A percentile compares a stretch with the other conserved stretches of the same genome.
Conservation (phyloP, 2,888 invertebrate genomes). For the Phyto melanocephala region DNA sequence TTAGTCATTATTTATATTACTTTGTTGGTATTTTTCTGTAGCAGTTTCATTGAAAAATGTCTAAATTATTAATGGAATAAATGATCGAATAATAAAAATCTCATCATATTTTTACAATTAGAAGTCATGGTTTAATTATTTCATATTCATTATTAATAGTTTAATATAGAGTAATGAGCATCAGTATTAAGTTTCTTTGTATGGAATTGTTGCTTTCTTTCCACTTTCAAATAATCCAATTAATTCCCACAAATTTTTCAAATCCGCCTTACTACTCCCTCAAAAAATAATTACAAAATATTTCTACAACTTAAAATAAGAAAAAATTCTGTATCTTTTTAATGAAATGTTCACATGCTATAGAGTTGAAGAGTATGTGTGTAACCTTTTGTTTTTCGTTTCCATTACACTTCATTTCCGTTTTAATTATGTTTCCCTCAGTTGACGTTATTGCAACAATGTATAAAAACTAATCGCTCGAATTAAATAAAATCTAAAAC, state of each 20-base stretch:
- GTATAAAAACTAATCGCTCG: slow-evolving; percentile 23
- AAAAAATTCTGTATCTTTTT: not conserved
- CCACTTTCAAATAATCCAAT: slow-evolving; percentile 33
- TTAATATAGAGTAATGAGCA: not conserved
- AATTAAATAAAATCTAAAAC: not conserved
- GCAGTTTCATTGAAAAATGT: slow-evolving; percentile 51
- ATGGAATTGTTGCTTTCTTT: not conserved
- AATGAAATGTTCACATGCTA: not conserved
- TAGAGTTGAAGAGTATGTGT: not conserved
- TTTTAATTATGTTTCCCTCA: slow-evolving; percentile 48
- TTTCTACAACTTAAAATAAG: not conserved
- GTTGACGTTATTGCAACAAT: slow-evolving; percentile 41
- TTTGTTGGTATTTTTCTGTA: not conserved
- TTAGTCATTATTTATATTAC: slow-evolving; percentile 1
- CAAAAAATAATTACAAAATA: slow-evolving; percentile 23
- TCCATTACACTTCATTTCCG: slow-evolving; percentile 45
- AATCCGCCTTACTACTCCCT: not conserved
- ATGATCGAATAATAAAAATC: not conserved
- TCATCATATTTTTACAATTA: not conserved
- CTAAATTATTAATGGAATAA: slow-evolving; percentile 33
- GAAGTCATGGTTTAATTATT: not conserved
- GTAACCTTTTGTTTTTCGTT: not conserved
- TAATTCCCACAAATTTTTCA: slow-evolving; percentile 6
- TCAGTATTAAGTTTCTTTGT: not conserved
- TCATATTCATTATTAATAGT: not conserved